Evolutionary conservation across 2,113 vertebrate genomes (phyloP).

Genomic region (Pachypanchax playfairii): DNA sequence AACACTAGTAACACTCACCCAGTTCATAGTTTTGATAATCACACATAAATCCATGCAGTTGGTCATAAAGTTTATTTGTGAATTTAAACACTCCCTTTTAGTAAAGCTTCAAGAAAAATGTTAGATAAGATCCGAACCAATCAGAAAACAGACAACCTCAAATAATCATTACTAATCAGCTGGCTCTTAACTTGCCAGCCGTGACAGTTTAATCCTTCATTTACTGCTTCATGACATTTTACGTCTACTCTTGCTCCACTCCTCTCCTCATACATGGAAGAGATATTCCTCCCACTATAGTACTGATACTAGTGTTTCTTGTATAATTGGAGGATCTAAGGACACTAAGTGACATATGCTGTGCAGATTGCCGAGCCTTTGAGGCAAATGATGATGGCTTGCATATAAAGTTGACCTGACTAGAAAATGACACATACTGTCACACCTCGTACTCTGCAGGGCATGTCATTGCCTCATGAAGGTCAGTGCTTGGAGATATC

Average conservation of each 20-base stretch:
- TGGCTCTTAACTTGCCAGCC: background rate
- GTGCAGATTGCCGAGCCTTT: background rate
- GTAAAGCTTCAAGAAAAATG: no score
- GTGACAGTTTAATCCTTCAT: background rate
- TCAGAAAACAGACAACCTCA: no score
- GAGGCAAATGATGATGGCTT: background rate
- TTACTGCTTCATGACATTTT: background rate
- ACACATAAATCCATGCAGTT: no score
- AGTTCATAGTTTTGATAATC: no score
- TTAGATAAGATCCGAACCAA: no score
- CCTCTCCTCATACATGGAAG: background rate
- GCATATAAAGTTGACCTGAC: background rate
- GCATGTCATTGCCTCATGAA: constrained; percentile 3
- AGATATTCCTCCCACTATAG: background rate
- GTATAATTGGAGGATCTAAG: background rate
- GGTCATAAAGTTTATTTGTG: no score
- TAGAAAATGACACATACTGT: background rate
- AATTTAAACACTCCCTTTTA: no score
- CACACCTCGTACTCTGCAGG: constrained; percentile 1
- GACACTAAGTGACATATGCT: background rate
- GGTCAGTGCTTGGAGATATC: constrained; percentile 13
- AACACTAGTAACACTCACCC: no score
- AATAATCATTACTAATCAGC: no score
- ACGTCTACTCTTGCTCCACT: background rate
- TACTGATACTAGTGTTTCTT: background rate